Conservation (phyloP, 2,888 invertebrate genomes). For the Aquatica leii region DNA sequence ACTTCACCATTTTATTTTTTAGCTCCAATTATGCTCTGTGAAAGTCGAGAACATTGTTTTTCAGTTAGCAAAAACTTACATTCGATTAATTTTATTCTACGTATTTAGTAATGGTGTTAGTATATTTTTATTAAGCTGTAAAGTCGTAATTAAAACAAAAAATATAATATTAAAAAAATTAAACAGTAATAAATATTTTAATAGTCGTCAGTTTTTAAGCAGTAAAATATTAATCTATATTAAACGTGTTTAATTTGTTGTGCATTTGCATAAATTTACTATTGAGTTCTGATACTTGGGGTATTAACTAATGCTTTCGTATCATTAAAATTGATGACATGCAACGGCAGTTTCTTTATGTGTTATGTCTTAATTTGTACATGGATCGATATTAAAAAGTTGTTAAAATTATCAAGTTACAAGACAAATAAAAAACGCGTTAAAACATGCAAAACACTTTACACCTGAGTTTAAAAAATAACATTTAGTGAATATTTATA, state of each 20-base stretch:
- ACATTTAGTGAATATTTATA: not conserved
- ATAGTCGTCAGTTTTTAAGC: not conserved
- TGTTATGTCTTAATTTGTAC: conserved; percentile 7
- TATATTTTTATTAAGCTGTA: no score
- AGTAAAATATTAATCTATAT: conserved; percentile 10
- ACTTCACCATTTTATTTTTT: no score
- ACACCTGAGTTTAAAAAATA: not conserved
- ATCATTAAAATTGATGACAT: conserved; percentile 10
- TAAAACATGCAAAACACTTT: conserved; percentile 7
- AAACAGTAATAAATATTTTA: conserved; percentile 1
- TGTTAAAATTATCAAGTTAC: conserved; percentile 11
- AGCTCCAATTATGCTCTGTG: no score
- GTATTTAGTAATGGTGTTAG: no score
- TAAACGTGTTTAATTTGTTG: conserved; percentile 6
- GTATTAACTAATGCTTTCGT: conserved; percentile 2
- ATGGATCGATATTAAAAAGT: conserved; percentile 1
- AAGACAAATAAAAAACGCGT: not conserved
- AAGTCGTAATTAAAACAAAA: no score
- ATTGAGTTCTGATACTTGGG: not conserved
- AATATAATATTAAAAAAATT: not conserved
- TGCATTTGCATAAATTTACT: conserved; percentile 2
- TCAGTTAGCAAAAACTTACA: no score
- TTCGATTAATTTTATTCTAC: no score
- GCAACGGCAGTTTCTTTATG: conserved; percentile 7
- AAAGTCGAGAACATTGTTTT: no score